Evolutionary conservation across 2,113 vertebrate genomes (phyloP).

Genomic region (Lamprotornis superbus): DNA sequence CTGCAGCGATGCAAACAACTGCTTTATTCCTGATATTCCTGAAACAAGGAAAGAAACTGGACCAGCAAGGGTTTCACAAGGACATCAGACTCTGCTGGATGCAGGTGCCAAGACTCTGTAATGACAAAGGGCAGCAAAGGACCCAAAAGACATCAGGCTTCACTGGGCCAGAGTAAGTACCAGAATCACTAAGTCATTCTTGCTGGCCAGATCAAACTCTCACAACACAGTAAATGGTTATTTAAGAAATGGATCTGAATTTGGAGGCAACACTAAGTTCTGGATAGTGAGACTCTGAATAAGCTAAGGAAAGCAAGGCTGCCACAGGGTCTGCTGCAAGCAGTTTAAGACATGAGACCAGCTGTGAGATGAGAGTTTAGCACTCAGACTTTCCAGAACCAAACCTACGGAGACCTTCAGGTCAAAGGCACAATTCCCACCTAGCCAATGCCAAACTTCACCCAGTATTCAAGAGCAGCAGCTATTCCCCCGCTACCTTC

Average conservation of each 20-base stretch:
- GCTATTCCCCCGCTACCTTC: background rate
- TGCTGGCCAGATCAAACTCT: background rate
- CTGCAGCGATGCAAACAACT: background rate
- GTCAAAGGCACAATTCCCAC: background rate
- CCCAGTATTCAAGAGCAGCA: background rate
- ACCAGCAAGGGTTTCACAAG: background rate
- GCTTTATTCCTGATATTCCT: background rate
- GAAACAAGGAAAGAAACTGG: background rate
- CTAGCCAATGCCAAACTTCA: accelerated
- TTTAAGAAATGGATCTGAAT: background rate
- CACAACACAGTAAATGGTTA: background rate
- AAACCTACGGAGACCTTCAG: background rate
- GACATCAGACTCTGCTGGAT: background rate
- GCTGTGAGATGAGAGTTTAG: background rate
- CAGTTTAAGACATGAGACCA: background rate
- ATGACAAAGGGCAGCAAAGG: background rate
- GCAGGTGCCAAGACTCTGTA: background rate
- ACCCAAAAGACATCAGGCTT: background rate
- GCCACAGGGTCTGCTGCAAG: background rate
- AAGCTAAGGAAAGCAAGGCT: background rate
- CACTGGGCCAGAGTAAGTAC: background rate
- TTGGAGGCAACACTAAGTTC: background rate
- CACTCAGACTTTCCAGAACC: background rate
- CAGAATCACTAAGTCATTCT: background rate
- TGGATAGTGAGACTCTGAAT: background rate